These are phyloP conservation scores for Drosophila macrothrix DNA, from an alignment of 2,888 invertebrate species.

Conservation along the genomic window DNA sequence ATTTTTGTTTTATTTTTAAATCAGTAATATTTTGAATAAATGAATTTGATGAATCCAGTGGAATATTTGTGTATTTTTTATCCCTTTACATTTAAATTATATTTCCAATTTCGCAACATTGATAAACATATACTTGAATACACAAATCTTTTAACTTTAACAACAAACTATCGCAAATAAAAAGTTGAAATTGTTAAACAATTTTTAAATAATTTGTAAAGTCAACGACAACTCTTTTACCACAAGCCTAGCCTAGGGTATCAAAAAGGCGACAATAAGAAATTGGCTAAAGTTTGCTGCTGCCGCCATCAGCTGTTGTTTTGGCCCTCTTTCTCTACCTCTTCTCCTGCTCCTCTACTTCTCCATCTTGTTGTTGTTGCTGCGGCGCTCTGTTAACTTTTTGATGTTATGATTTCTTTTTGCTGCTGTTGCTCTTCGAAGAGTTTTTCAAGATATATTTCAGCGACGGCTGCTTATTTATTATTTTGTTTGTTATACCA, in stretches of 20 bases:
- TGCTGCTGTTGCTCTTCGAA: slow-evolving; percentile 42
- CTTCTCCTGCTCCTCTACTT: neutral
- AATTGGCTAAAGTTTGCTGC: slow-evolving; percentile 71
- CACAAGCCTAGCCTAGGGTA: neutral
- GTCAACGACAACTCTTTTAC: neutral
- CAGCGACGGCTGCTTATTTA: slow-evolving; percentile 37
- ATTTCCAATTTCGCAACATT: neutral
- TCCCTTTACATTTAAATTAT: neutral
- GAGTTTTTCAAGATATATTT: slow-evolving; percentile 29
- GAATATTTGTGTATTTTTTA: neutral
- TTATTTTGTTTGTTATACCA: slow-evolving; percentile 37
- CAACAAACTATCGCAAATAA: neutral
- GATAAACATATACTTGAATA: neutral
- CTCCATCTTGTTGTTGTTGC: slow-evolving; percentile 1
- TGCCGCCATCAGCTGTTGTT: slow-evolving; percentile 28
- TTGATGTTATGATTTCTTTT: slow-evolving; percentile 71
- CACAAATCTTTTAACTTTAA: neutral
- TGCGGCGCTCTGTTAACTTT: slow-evolving; percentile 31
- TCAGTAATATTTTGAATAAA: neutral
- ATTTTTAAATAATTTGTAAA: neutral
- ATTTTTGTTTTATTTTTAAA: neutral
- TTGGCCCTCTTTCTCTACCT: neutral
- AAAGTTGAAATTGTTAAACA: neutral
- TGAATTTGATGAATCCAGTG: neutral
- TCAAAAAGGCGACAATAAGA: slow-evolving; percentile 29